phyloP scores from a whole-genome alignment of 2,797 vertebrate species.

The Pelodytes ibericus region DNA sequence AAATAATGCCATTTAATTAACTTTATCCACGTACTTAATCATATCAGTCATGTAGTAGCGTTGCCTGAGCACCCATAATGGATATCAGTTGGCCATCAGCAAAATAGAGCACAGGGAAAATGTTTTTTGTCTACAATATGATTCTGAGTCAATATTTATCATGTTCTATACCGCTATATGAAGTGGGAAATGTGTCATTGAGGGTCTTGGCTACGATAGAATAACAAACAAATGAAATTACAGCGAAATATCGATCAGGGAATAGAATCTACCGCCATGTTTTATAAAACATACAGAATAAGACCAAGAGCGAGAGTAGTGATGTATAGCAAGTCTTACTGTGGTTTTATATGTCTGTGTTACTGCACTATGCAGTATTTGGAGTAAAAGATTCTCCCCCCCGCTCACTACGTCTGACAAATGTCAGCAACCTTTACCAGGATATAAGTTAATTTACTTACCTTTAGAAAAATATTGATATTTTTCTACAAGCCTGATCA shows the following conservation, averaged over 20 bases:
- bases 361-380: neutral
- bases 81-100: too few species aligned
- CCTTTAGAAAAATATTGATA: slow-evolving; percentile 20
- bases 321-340: neutral
- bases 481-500: slow-evolving; percentile 26
- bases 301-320: too few species aligned
- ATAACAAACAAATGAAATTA: neutral
- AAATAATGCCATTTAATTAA: too few species aligned
- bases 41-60: too few species aligned
- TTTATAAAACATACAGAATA: too few species aligned
- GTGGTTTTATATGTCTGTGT: neutral
- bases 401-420: too few species aligned
- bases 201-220: neutral
- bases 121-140: too few species aligned
- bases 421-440: slow-evolving; percentile 16
- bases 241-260: neutral
- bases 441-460: slow-evolving; percentile 28
- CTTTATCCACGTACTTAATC: too few species aligned
- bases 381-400: slow-evolving; percentile 11
- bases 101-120: too few species aligned
- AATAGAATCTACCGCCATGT: neutral
- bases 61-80: too few species aligned
- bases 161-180: neutral
- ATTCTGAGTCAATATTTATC: neutral
- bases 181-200: neutral